Percentiles rank a stretch among this genome's conserved stretches.
Evolutionary conservation across 2,888 invertebrate species (phyloP).

Genomic region (Eristalinus aeneus): DNA sequence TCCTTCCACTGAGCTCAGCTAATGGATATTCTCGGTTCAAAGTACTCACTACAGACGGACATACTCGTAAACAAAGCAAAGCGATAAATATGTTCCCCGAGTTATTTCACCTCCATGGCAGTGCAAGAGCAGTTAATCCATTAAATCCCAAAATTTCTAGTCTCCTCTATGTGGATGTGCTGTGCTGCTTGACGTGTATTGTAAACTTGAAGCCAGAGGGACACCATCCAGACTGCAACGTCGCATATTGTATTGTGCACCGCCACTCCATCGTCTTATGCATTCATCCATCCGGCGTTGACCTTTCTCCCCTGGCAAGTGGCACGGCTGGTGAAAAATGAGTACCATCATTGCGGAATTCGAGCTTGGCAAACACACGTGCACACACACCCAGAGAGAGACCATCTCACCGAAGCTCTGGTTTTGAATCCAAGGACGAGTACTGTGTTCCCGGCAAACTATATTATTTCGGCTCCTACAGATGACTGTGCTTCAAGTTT

Average conservation of each 20-base stretch:
- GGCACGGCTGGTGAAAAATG: conserved; percentile 60
- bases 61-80: conserved; percentile 52
- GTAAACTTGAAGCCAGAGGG: conserved; percentile 1
- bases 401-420: neutral
- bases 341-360: conserved; percentile 56
- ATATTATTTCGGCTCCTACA: conserved; percentile 44
- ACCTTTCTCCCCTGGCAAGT: conserved; percentile 52
- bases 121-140: conserved; percentile 56
- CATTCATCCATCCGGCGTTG: conserved; percentile 47
- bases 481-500: conserved; percentile 32
- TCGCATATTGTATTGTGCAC: conserved; percentile 61
- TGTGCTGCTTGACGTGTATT: conserved; percentile 13
- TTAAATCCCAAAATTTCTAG: conserved; percentile 50
- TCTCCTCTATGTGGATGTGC: conserved; percentile 30
- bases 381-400: neutral
- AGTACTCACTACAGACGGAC: conserved; percentile 41
- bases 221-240: conserved; percentile 43
- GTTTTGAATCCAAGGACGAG: conserved; percentile 29
- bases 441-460: conserved; percentile 40
- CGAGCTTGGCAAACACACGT: neutral
- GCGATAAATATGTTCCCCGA: conserved; percentile 59
- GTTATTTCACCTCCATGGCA: conserved; percentile 48
- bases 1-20: conserved; percentile 11
- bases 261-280: conserved; percentile 50
- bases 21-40: conserved; percentile 46